Conservation (phyloP, 2,888 invertebrate genomes). For the Dendrolimus houi region DNA sequence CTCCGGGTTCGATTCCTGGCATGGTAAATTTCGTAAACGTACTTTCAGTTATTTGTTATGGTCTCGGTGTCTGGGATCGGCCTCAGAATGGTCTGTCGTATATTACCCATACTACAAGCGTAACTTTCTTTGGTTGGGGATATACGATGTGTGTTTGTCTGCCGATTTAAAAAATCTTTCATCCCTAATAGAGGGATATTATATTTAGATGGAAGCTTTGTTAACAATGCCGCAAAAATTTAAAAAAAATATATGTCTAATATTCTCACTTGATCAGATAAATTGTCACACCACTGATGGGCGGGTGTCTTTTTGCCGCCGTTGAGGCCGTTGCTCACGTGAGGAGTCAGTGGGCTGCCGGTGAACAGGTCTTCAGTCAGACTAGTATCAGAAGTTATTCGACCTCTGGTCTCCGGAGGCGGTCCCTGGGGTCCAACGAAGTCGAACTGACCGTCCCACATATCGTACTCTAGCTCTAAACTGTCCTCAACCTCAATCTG, state of each 20-base stretch:
- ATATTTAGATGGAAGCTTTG: too few species aligned
- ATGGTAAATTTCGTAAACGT: too few species aligned
- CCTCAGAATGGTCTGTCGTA: too few species aligned
- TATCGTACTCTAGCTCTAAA: constrained; percentile 87
- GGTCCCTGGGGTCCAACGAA: constrained; percentile 81
- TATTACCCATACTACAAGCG: too few species aligned
- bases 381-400: constrained; percentile 58
- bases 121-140: too few species aligned
- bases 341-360: constrained; percentile 62
- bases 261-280: constrained; percentile 77
- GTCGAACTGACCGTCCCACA: constrained; percentile 94
- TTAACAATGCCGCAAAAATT: too few species aligned
- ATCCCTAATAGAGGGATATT: too few species aligned
- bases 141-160: too few species aligned
- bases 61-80: too few species aligned
- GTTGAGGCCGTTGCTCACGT: constrained; percentile 63
- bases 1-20: too few species aligned
- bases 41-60: too few species aligned
- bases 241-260: constrained; percentile 3
- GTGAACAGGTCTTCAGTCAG: constrained; percentile 67
- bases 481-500: constrained; percentile 71
- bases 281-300: constrained; percentile 76
- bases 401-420: constrained; percentile 41
- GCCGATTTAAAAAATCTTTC: too few species aligned
- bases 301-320: constrained; percentile 75